Conservation (phyloP, 1,140 invertebrate species). For the Aphelinus certus region DNA sequence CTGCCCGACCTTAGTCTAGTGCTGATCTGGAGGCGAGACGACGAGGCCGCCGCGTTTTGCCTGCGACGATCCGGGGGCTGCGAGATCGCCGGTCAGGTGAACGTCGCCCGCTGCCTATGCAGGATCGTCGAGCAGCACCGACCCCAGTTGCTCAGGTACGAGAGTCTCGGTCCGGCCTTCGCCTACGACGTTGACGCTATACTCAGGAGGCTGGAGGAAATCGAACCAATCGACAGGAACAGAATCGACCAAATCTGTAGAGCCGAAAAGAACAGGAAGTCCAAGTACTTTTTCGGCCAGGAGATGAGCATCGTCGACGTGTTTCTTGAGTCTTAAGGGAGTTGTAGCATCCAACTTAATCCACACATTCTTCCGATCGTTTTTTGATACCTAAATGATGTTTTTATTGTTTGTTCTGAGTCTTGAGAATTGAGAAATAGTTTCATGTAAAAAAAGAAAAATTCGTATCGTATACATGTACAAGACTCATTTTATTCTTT, state of each 20-base stretch:
- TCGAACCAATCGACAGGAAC: slow-evolving; percentile 14
- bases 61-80: slow-evolving; percentile 47
- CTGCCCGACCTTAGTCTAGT: slow-evolving; percentile 51
- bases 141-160: slow-evolving; percentile 60
- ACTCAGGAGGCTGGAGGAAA: slow-evolving; percentile 58
- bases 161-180: slow-evolving; percentile 53
- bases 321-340: slow-evolving; percentile 13
- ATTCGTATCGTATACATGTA: too few species aligned
- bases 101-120: slow-evolving; percentile 67
- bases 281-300: slow-evolving; percentile 27
- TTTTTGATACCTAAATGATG: too few species aligned
- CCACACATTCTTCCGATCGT: too few species aligned
- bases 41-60: background rate
- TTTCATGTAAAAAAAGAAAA: too few species aligned
- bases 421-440: too few species aligned
- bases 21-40: slow-evolving; percentile 66
- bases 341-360: too few species aligned
- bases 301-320: slow-evolving; percentile 32
- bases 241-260: background rate
- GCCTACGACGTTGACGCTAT: slow-evolving; percentile 66
- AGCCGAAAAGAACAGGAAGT: background rate
- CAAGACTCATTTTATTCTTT: too few species aligned
- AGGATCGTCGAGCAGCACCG: slow-evolving; percentile 60
- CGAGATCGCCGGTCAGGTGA: slow-evolving; percentile 66
- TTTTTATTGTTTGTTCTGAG: too few species aligned